Percentiles rank a stretch among this genome's conserved stretches.
Conservation (phyloP, 2,113 vertebrate species). For the Sardina pilchardus region DNA sequence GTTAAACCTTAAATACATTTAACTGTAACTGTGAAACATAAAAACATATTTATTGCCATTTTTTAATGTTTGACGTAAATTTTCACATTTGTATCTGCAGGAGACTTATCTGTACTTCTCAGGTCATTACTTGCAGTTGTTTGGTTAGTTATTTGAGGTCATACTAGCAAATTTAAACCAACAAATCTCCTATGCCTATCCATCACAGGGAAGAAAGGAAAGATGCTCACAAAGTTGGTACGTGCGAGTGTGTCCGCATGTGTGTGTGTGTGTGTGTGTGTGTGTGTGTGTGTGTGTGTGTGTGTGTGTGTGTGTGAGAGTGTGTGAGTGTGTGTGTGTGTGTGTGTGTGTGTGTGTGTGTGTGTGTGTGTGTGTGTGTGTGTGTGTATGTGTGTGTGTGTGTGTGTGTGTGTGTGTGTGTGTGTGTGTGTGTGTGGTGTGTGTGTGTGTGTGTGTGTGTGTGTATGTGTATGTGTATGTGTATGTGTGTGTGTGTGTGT, state of each 20-base stretch:
- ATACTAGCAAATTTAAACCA: not conserved
- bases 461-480: not conserved
- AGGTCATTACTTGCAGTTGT: not conserved
- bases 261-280: constrained; percentile 7
- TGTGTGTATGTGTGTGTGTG: not conserved
- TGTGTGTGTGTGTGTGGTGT: constrained; percentile 46
- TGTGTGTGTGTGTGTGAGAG: not conserved
- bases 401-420: constrained; percentile 28
- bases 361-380: constrained; percentile 55
- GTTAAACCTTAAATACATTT: not conserved
- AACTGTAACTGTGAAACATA: not conserved
- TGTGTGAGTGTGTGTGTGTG: not conserved
- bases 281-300: not conserved
- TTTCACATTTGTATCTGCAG: not conserved
- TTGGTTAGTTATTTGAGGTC: not conserved
- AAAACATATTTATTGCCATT: no score
- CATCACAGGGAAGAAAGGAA: not conserved
- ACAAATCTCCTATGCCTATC: not conserved
- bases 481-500: not conserved
- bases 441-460: not conserved
- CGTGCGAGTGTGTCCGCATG: not conserved
- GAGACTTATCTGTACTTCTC: not conserved
- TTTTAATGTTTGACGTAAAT: not conserved
- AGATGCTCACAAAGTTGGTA: not conserved
- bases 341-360: constrained; percentile 55